These are phyloP conservation scores for Pachycephus smyrnensis DNA, from an alignment of 2,888 invertebrate genomes.

Conservation along the genomic window DNA sequence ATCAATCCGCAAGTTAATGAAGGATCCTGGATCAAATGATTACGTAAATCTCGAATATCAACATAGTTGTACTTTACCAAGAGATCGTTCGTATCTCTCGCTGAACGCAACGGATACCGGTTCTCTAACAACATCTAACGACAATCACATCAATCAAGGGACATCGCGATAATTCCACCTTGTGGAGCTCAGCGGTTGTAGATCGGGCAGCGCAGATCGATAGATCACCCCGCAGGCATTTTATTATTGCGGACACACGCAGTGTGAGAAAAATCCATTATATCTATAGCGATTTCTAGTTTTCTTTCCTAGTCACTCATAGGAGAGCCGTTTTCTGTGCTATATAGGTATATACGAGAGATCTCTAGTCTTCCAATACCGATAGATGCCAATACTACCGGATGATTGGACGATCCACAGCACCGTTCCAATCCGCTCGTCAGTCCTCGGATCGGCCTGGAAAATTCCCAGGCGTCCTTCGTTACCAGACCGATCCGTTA, in stretches of 20 bases:
- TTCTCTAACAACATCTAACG: conserved; percentile 62
- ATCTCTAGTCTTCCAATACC: too few species aligned
- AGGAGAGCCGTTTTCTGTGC: too few species aligned
- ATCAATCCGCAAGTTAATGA: too few species aligned
- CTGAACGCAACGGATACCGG: conserved; percentile 57
- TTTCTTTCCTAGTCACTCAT: conserved; percentile 10
- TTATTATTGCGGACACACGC: conserved; percentile 48
- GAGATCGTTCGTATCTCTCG: conserved; percentile 37
- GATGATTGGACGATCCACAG: not conserved
- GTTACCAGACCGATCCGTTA: conserved; percentile 33
- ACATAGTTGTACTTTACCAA: not conserved
- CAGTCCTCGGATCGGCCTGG: conserved; percentile 36
- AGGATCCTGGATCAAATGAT: too few species aligned
- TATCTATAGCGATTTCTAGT: conserved; percentile 11
- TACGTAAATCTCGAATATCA: too few species aligned
- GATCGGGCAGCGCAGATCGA: conserved; percentile 48
- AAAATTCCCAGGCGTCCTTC: conserved; percentile 50
- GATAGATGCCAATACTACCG: too few species aligned
- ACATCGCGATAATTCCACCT: conserved; percentile 63
- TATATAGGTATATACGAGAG: too few species aligned
- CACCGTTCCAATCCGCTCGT: conserved; percentile 41
- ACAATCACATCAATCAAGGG: conserved; percentile 65
- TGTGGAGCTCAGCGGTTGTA: conserved; percentile 29
- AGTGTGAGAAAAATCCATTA: conserved; percentile 27
- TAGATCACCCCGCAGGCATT: conserved; percentile 59